Evolutionary conservation across 92 coral and sea anemone genomes (phyloP), one percentile per base, ranked within the genome.

Genomic region (Montipora capitata): DNA sequence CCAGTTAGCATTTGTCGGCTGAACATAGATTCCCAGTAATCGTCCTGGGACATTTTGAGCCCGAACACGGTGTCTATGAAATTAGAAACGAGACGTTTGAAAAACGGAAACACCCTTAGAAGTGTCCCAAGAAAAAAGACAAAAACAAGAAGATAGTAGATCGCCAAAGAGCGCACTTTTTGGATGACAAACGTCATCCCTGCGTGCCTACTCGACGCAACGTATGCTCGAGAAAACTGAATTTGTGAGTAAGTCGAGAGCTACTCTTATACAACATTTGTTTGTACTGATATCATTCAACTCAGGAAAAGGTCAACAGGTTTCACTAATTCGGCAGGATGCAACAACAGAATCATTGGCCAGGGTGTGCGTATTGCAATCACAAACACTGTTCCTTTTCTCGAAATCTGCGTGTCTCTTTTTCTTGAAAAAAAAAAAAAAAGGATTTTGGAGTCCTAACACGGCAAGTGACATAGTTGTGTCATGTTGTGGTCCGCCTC

Each of bases 1-100:
- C 95, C 85, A 41, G 86, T 83, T 10, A 96, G 88, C 95, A 96
- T 92, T 56, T 92, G 77, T 79, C 90, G 77, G 72, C 94, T 73
- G 80, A 96, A 96, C 62, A 96, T 91, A 7, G 95, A 72, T 51
- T 93, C 89, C 98, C 98, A 96, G 79, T 96, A 96, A 27, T 91
- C 90, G 7, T 95, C 99, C 8, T 73, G 63, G 5, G 90, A 92
- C 88, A 96, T 92, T 14, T 88, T 89, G 71, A 94, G 51, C 13
- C 94, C 97, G 1, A 94, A 85, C 61, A 91, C 87, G 35, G 79
- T 87, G 76, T 95, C 90, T 77, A 96, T 88, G 44, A 72, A 69
- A n/a, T 79, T 73, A 0, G 91, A 81, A 14, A 94, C 77, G 44
- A 77, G 65, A 13, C 85, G 72, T 44, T 87, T 93, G 68, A 94